These are phyloP conservation scores for Manis pentadactyla DNA, from an alignment of 2,797 vertebrate species.

Conservation along the genomic window DNA sequence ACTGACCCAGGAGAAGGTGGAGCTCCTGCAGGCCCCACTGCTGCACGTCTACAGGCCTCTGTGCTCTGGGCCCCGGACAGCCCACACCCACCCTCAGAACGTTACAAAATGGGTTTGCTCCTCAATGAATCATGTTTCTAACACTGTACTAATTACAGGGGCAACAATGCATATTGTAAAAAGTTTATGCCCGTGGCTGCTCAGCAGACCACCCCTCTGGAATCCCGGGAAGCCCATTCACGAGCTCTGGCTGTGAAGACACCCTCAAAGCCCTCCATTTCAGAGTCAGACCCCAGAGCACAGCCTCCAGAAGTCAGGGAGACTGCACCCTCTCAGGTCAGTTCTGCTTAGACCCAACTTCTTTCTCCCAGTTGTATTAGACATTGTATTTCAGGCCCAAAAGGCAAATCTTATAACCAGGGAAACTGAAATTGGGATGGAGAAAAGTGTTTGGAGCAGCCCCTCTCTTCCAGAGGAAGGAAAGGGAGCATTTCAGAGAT, in stretches of 20 bases:
- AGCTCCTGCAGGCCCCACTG: rapidly evolving
- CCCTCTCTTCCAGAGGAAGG: conserved; percentile 18
- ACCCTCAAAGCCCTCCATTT: background rate
- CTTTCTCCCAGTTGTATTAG: background rate
- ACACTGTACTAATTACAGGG: background rate
- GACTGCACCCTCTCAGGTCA: background rate
- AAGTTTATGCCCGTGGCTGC: background rate
- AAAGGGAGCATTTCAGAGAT: conserved; percentile 7
- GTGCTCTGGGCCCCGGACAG: background rate
- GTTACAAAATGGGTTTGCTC: background rate
- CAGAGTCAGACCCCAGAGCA: background rate
- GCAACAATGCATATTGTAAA: background rate
- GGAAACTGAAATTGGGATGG: conserved; percentile 52
- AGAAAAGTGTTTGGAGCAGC: background rate
- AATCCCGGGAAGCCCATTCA: background rate
- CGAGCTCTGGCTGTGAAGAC: background rate
- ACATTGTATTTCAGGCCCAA: conserved; percentile 58
- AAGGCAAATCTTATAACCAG: conserved; percentile 24
- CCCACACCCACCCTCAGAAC: rapidly evolving
- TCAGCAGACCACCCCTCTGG: background rate
- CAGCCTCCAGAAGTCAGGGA: background rate
- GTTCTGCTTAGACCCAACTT: conserved; percentile 53
- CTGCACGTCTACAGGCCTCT: background rate
- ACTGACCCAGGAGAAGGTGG: background rate
- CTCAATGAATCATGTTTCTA: background rate